Percentiles rank a stretch among this genome's conserved stretches.
These are phyloP conservation scores for Lymantria dispar DNA, from an alignment of 2,888 invertebrate genomes.

Conservation along the genomic window DNA sequence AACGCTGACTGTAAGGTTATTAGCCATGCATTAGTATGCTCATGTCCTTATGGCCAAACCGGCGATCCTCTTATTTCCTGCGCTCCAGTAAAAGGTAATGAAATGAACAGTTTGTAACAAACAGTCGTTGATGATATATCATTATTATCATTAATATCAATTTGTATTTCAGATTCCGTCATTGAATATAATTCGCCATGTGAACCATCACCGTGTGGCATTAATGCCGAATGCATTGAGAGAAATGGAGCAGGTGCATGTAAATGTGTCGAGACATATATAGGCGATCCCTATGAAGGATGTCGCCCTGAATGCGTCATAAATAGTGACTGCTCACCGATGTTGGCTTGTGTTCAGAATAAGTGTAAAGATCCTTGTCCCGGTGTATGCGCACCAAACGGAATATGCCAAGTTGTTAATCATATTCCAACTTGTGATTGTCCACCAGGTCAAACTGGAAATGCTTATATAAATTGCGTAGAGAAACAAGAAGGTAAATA, in stretches of 20 bases:
- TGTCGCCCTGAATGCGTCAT: conserved; percentile 92
- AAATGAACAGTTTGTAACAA: background rate
- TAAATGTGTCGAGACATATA: conserved; percentile 84
- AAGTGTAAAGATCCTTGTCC: conserved; percentile 92
- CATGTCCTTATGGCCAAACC: conserved; percentile 83
- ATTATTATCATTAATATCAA: background rate
- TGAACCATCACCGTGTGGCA: conserved; percentile 86
- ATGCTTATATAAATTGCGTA: conserved; percentile 86
- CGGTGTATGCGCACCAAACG: conserved; percentile 87
- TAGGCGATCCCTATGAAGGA: conserved; percentile 79
- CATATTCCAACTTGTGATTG: conserved; percentile 90
- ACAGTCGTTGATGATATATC: background rate
- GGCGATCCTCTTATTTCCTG: conserved; percentile 85
- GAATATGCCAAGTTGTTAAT: conserved; percentile 88
- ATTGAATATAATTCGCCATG: conserved; percentile 83
- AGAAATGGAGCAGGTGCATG: conserved; percentile 87
- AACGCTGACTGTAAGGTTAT: conserved; percentile 88
- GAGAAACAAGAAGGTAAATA: conserved; percentile 62
- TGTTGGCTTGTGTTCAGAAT: conserved; percentile 88
- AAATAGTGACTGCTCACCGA: conserved; percentile 89
- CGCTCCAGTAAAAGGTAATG: conserved; percentile 63
- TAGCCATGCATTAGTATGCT: conserved; percentile 87
- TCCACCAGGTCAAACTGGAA: conserved; percentile 85
- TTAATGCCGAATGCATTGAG: conserved; percentile 84
- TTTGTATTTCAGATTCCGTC: conserved; percentile 51